Evolutionary conservation across 2,113 vertebrate species (phyloP).

Genomic region (Anoura caudifer): DNA sequence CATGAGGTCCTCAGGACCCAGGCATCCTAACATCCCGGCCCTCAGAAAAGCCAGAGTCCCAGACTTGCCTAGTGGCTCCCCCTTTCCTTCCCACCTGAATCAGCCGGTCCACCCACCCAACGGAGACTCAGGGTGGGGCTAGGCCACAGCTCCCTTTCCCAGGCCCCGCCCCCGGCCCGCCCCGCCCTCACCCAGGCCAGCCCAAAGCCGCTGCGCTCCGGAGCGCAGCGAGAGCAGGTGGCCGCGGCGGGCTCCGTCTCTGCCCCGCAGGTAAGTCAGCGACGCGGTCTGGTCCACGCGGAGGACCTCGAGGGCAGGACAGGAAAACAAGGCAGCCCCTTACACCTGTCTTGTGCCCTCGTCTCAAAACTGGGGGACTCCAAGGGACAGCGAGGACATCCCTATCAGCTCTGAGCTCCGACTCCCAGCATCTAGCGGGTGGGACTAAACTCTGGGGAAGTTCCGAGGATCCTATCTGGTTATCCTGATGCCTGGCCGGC

Average conservation of each 20-base stretch:
- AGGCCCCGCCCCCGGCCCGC: constrained; percentile 28
- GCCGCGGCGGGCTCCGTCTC: constrained; percentile 8
- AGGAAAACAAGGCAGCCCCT: neutral
- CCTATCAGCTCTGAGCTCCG: neutral
- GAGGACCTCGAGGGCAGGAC: constrained; percentile 3
- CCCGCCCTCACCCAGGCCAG: neutral
- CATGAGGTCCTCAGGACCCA: neutral
- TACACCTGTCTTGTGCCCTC: neutral
- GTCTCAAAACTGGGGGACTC: neutral
- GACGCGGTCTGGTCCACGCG: neutral
- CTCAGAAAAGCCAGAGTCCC: neutral
- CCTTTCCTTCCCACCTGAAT: neutral
- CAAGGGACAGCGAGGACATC: neutral
- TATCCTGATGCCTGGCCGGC: neutral
- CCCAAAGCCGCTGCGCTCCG: neutral
- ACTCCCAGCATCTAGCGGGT: neutral
- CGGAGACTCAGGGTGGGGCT: neutral
- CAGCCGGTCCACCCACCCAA: neutral
- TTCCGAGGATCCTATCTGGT: neutral
- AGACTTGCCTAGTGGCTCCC: neutral
- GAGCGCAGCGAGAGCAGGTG: constrained; percentile 64
- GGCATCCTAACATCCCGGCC: neutral
- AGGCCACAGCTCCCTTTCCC: neutral
- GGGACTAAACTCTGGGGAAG: constrained; percentile 17
- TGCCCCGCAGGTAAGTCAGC: constrained; percentile 64